These are phyloP conservation scores for Thalassaphorura encarpata DNA, from an alignment of 1,140 invertebrate genomes.

Conservation along the genomic window DNA sequence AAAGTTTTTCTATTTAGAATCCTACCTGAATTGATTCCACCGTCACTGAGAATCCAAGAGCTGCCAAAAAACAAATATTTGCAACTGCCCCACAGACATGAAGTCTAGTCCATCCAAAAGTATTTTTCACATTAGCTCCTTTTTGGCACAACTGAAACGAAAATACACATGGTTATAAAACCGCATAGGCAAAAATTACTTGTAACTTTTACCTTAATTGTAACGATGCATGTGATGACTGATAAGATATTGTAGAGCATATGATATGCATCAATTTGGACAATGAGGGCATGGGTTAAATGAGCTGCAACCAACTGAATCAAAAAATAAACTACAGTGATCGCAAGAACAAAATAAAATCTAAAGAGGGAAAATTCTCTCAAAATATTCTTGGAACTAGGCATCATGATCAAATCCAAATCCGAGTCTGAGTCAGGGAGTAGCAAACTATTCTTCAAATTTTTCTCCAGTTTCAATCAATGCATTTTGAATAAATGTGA, in stretches of 20 bases:
- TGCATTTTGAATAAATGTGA: no score
- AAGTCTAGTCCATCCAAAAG: constrained; percentile 82
- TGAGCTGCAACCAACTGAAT: constrained; percentile 64
- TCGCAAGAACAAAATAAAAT: constrained; percentile 55
- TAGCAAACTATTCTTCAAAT: no score
- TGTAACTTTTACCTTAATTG: constrained; percentile 53
- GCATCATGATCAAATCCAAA: constrained; percentile 4
- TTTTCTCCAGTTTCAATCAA: no score
- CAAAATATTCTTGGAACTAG: constrained; percentile 13
- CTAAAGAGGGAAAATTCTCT: constrained; percentile 23
- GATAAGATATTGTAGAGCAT: constrained; percentile 63
- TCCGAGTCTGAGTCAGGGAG: no score
- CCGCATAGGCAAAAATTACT: background rate
- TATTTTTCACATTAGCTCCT: constrained; percentile 56
- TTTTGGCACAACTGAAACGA: constrained; percentile 12
- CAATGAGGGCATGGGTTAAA: constrained; percentile 66
- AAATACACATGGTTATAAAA: background rate
- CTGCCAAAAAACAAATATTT: constrained; percentile 74
- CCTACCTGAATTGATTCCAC: constrained; percentile 61
- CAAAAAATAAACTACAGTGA: constrained; percentile 60
- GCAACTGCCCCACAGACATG: constrained; percentile 67
- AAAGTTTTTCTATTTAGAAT: background rate
- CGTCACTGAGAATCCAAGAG: constrained; percentile 68
- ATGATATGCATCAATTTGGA: constrained; percentile 74
- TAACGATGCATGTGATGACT: constrained; percentile 57